Percentiles rank a stretch among this genome's conserved stretches.
Evolutionary conservation across 2,797 vertebrate genomes (phyloP).

Genomic region (Leptodactylus fallax): DNA sequence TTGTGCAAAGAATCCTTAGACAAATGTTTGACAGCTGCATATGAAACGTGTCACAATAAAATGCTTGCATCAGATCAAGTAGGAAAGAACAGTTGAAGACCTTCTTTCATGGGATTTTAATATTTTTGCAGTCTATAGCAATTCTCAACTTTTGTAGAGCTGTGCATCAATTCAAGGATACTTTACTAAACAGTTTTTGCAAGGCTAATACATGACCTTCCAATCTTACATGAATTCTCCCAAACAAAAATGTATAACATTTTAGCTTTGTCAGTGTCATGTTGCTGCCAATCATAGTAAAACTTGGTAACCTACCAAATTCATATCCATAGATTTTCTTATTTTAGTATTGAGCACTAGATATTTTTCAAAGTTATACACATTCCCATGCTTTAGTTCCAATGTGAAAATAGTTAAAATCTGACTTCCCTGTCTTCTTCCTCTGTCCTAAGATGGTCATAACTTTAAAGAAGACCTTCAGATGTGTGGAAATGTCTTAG

Average conservation of each 20-base stretch:
- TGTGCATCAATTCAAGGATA: not conserved
- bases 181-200: not conserved
- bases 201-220: not conserved
- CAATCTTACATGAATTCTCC: not conserved
- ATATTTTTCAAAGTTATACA: not conserved
- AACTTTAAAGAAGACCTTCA: not conserved
- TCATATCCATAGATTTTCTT: not conserved
- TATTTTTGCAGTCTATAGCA: conserved; percentile 17
- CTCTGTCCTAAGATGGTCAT: not conserved
- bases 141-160: not conserved
- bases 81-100: not conserved
- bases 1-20: not conserved
- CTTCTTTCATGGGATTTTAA: not conserved
- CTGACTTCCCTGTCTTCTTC: not conserved
- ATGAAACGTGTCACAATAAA: conserved; percentile 6
- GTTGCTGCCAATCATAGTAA: not conserved
- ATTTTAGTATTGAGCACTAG: not conserved
- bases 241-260: not conserved
- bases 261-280: not conserved
- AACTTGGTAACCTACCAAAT: not conserved
- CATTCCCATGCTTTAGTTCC: not conserved
- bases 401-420: not conserved
- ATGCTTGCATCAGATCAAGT: not conserved
- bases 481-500: too few species aligned
- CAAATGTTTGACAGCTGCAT: conserved; percentile 15